These are phyloP conservation scores for Glossosoma conforme DNA, from an alignment of 1,140 invertebrate genomes.

Conservation along the genomic window DNA sequence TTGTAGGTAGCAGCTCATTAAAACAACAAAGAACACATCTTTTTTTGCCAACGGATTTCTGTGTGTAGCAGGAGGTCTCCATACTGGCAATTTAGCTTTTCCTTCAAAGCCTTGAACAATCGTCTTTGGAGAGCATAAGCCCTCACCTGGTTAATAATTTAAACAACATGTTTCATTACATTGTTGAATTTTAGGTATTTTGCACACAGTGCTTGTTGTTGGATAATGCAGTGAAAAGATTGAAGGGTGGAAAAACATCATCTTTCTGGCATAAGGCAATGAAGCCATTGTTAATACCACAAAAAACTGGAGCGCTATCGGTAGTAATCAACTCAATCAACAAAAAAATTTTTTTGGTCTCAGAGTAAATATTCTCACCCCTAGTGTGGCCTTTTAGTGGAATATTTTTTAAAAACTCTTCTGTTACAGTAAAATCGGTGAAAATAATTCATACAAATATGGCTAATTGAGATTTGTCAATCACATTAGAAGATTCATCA, in stretches of 20 bases:
- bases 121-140: conserved; percentile 5
- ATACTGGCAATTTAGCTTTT: conserved; percentile 4
- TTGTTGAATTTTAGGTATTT: conserved; percentile 1
- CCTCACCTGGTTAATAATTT: conserved; percentile 6
- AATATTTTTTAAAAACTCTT: too few species aligned
- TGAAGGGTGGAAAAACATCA: conserved; percentile 1
- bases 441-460: too few species aligned
- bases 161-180: background rate
- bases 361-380: too few species aligned
- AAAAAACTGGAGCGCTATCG: conserved; percentile 3
- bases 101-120: background rate
- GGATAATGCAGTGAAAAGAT: conserved; percentile 8
- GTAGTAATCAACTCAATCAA: too few species aligned
- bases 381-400: too few species aligned
- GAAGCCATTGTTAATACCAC: conserved; percentile 6
- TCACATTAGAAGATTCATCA: too few species aligned
- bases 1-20: too few species aligned
- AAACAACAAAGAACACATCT: too few species aligned
- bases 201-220: conserved; percentile 1
- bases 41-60: too few species aligned
- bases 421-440: too few species aligned
- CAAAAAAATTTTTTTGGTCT: too few species aligned
- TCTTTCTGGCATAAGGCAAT: conserved; percentile 1
- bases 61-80: conserved; percentile 3
- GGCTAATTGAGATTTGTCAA: too few species aligned